A percentile compares a stretch with the other conserved stretches of the same genome.
These are phyloP conservation scores for Psophia crepitans DNA, from an alignment of 2,113 vertebrate species.

Conservation along the genomic window DNA sequence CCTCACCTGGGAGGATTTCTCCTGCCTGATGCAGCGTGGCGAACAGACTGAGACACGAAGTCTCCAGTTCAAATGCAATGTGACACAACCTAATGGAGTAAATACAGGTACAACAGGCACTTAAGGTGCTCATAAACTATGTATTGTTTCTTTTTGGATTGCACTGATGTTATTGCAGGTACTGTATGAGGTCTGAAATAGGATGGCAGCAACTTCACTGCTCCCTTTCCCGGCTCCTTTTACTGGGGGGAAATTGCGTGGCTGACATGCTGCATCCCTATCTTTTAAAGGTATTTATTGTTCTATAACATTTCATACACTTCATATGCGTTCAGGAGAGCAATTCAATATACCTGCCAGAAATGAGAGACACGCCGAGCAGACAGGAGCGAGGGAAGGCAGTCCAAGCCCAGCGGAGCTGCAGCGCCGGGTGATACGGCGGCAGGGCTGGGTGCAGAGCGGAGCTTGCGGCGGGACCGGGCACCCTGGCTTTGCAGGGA, in stretches of 20 bases:
- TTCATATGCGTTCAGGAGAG: background rate
- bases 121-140: slow-evolving; percentile 55
- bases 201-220: background rate
- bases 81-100: slow-evolving; percentile 60
- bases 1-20: background rate
- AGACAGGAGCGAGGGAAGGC: background rate
- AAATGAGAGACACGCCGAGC: background rate
- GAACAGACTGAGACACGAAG: background rate
- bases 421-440: rapidly evolving
- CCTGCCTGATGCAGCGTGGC: background rate
- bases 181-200: background rate
- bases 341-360: background rate
- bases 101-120: slow-evolving; percentile 34
- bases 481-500: background rate
- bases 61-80: slow-evolving; percentile 20
- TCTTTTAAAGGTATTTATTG: slow-evolving; percentile 42
- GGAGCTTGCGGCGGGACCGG: rapidly evolving
- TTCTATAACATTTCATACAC: background rate
- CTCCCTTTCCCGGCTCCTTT: background rate
- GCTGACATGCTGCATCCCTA: background rate
- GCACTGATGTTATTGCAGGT: background rate
- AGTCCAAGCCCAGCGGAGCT: background rate
- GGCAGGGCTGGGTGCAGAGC: background rate
- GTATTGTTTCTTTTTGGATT: slow-evolving; percentile 21
- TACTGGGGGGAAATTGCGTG: background rate